Evolutionary conservation across 2,888 invertebrate genomes (phyloP).

Genomic region (Drosophila antonietae): DNA sequence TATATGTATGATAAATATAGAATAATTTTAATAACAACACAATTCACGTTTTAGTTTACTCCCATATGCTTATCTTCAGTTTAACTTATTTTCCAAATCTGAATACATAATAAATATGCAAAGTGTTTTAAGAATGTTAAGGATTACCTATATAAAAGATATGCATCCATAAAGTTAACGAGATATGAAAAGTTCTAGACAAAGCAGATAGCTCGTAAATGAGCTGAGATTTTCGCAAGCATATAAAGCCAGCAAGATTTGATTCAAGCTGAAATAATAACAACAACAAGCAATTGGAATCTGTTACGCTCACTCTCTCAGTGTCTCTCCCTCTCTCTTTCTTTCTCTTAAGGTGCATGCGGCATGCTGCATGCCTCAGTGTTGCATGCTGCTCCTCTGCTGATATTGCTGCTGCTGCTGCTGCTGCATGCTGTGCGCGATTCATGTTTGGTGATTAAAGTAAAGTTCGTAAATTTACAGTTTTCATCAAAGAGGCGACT

Average conservation of each 20-base stretch:
- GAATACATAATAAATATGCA: background rate
- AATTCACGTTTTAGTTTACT: background rate
- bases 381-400: conserved; percentile 31
- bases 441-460: conserved; percentile 83
- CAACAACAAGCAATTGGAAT: conserved; percentile 23
- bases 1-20: background rate
- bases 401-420: conserved; percentile 15
- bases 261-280: conserved; percentile 45
- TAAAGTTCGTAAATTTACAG: conserved; percentile 84
- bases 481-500: conserved; percentile 83
- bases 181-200: conserved; percentile 9
- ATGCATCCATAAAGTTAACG: background rate
- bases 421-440: conserved; percentile 81
- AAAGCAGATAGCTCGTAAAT: conserved; percentile 28
- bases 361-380: conserved; percentile 11
- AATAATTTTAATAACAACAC: background rate
- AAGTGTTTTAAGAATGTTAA: background rate
- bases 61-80: background rate
- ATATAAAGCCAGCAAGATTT: conserved; percentile 31
- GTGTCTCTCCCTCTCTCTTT: conserved; percentile 6
- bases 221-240: conserved; percentile 34
- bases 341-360: background rate
- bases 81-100: background rate
- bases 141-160: background rate
- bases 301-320: background rate